These are phyloP conservation scores for Lepus oiostolus DNA, from an alignment of 2,797 vertebrate genomes.

Conservation along the genomic window DNA sequence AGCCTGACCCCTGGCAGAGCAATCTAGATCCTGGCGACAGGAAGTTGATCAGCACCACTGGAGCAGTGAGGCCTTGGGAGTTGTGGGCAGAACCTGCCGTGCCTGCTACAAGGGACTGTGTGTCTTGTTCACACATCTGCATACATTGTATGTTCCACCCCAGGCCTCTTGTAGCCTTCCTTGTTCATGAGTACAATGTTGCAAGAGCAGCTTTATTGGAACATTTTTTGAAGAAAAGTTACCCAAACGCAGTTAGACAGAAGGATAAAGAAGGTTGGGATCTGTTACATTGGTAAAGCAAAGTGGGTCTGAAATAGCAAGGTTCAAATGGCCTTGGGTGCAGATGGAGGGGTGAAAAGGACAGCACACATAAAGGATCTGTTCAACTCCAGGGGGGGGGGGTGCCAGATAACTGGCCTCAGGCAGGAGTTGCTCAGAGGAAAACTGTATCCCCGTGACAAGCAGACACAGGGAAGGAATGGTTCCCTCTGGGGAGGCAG, in stretches of 20 bases:
- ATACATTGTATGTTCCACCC: too few species aligned
- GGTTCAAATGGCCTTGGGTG: constrained; percentile 34
- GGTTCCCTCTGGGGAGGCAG: too few species aligned
- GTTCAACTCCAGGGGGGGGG: too few species aligned
- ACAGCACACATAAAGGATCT: too few species aligned
- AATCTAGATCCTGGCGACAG: not conserved
- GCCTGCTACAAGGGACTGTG: not conserved
- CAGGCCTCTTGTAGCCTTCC: too few species aligned
- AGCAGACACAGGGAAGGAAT: too few species aligned
- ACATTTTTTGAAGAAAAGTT: too few species aligned
- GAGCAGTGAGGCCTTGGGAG: not conserved
- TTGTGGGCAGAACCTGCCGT: not conserved
- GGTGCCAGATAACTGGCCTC: too few species aligned
- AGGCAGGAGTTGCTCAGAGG: too few species aligned
- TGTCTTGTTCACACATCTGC: not conserved
- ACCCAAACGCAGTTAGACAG: not conserved
- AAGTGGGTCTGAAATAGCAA: not conserved
- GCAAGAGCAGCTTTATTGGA: too few species aligned
- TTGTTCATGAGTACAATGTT: too few species aligned
- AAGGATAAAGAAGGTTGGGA: constrained; percentile 9
- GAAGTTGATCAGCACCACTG: not conserved
- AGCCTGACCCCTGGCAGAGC: not conserved
- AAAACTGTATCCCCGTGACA: too few species aligned
- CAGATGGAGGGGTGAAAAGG: not conserved
- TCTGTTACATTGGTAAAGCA: constrained; percentile 1